Conservation (phyloP, 2,888 invertebrate genomes). For the Acrobeloides nanus region DNA sequence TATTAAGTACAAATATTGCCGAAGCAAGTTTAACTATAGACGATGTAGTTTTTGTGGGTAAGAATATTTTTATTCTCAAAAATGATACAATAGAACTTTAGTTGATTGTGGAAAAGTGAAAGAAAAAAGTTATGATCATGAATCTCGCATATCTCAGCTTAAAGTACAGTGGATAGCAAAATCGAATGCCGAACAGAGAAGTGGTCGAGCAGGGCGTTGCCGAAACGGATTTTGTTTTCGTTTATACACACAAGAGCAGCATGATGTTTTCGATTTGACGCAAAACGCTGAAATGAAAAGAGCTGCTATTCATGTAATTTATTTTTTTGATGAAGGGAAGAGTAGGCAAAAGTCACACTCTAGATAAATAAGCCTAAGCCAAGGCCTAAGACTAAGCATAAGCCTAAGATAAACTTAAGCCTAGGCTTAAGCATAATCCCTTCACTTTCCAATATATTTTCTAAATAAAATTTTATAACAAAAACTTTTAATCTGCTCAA, state of each 20-base stretch:
- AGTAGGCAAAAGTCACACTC: no score
- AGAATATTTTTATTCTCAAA: no score
- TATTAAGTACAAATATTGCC: constrained; percentile 90
- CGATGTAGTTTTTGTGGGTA: constrained; percentile 77
- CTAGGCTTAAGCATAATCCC: no score
- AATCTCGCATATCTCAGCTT: constrained; percentile 67
- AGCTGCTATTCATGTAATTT: constrained; percentile 72
- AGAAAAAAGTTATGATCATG: constrained; percentile 73
- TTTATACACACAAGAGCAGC: constrained; percentile 69
- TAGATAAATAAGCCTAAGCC: no score
- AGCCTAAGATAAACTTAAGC: no score
- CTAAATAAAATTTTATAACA: no score
- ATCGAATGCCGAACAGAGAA: constrained; percentile 77
- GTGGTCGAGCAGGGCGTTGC: constrained; percentile 79
- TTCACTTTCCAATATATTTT: no score
- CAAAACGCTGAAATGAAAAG: constrained; percentile 79
- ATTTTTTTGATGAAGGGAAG: no score
- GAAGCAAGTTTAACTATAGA: constrained; percentile 92
- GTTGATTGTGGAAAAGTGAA: constrained; percentile 78
- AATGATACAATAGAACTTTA: no score
- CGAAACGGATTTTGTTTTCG: constrained; percentile 78
- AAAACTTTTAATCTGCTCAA: no score
- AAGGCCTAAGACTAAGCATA: no score
- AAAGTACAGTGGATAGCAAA: constrained; percentile 71
- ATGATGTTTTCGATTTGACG: constrained; percentile 65